These are phyloP conservation scores for Holotrichia oblita DNA, from an alignment of 1,140 invertebrate genomes.

Conservation along the genomic window DNA sequence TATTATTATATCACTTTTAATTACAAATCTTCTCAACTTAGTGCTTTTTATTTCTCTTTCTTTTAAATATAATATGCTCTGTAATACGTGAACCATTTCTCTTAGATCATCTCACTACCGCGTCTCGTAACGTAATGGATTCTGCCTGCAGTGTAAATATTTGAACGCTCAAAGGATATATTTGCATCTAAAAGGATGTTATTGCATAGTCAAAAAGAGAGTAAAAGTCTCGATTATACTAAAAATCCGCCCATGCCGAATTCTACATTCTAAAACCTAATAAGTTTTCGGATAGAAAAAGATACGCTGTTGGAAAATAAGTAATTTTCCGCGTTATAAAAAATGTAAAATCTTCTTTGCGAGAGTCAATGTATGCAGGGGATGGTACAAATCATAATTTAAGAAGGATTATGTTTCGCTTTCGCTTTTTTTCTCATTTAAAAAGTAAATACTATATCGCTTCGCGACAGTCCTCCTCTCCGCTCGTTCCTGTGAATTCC, in stretches of 20 bases:
- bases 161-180: constrained; percentile 38
- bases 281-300: background rate
- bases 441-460: constrained; percentile 25
- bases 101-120: background rate
- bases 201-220: constrained; percentile 23
- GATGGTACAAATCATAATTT: background rate
- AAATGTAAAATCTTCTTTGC: constrained; percentile 22
- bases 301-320: background rate
- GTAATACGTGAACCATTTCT: background rate
- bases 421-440: constrained; percentile 9
- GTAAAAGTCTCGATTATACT: constrained; percentile 20
- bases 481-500: background rate
- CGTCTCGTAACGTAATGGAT: constrained; percentile 34
- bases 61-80: constrained; percentile 1
- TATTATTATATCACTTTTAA: background rate
- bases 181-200: constrained; percentile 40
- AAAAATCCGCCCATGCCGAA: constrained; percentile 15
- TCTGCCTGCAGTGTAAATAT: constrained; percentile 37
- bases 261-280: constrained; percentile 19
- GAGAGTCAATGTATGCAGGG: background rate
- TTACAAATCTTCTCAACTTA: background rate
- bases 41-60: background rate
- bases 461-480: background rate
- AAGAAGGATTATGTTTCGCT: background rate
- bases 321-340: constrained; percentile 24